Evolutionary conservation across 92 coral and sea anemone genomes (phyloP).

Genomic region (Zoanthus sansibaricus): DNA sequence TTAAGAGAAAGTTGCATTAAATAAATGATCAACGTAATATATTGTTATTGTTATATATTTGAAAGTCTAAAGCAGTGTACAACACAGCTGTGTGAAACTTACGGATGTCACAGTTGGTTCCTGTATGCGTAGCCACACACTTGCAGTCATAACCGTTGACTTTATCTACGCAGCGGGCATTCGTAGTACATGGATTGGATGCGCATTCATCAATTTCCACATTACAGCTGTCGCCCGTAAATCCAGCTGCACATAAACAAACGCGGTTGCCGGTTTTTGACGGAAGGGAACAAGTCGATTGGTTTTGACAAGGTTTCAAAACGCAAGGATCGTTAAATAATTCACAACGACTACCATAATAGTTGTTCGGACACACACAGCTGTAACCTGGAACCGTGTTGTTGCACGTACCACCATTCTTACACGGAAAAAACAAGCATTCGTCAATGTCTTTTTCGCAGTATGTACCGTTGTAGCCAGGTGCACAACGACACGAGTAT

Average conservation of each 20-base stretch:
- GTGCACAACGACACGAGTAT: conserved; percentile 63
- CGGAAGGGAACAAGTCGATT: conserved; percentile 5
- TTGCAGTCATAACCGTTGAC: conserved; percentile 61
- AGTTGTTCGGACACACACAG: conserved; percentile 63
- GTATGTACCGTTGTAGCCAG: conserved; percentile 71
- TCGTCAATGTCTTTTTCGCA: conserved; percentile 68
- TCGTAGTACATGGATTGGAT: conserved; percentile 64
- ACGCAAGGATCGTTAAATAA: conserved; percentile 45
- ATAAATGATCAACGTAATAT: background rate
- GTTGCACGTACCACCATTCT: conserved; percentile 71
- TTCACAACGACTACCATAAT: conserved; percentile 65
- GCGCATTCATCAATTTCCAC: conserved; percentile 72
- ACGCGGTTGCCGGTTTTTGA: conserved; percentile 9
- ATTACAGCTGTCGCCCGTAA: conserved; percentile 61
- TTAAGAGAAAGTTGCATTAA: background rate
- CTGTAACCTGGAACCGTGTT: conserved; percentile 63
- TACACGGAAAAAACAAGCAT: conserved; percentile 61
- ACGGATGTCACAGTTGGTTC: conserved; percentile 74
- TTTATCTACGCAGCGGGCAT: conserved; percentile 64
- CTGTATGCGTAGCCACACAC: conserved; percentile 68
- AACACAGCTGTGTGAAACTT: conserved; percentile 3
- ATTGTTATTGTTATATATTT: too few relatives aligned
- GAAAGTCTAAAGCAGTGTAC: too few relatives aligned
- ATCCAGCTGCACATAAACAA: conserved; percentile 65
- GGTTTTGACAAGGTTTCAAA: conserved; percentile 62